Conservation (phyloP, 2,888 invertebrate genomes). For the Pelosia muscerda region DNA sequence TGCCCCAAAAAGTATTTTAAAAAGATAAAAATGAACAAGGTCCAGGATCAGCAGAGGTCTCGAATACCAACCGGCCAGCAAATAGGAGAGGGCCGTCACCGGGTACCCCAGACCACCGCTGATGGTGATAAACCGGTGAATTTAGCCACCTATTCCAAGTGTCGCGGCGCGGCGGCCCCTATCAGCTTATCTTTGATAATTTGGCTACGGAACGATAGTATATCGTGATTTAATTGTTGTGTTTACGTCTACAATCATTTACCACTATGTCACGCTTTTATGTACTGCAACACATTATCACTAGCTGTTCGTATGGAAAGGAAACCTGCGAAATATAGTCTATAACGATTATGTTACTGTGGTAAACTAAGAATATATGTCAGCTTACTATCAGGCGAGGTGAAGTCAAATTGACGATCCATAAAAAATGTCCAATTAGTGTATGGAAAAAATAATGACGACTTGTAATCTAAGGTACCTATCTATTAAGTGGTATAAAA, state of each 20-base stretch:
- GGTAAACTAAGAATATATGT: too few species aligned
- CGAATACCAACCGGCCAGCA: slow-evolving; percentile 84
- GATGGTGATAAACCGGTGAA: slow-evolving; percentile 77
- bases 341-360: too few species aligned
- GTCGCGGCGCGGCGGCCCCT: slow-evolving; percentile 60
- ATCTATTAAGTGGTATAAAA: too few species aligned
- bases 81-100: slow-evolving; percentile 64
- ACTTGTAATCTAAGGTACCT: too few species aligned
- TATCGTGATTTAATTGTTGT: slow-evolving; percentile 34
- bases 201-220: slow-evolving; percentile 51
- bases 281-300: neutral
- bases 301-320: neutral
- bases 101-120: slow-evolving; percentile 86
- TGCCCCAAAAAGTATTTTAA: slow-evolving; percentile 64
- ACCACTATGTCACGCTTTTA: neutral
- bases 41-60: slow-evolving; percentile 87
- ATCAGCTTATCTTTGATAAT: slow-evolving; percentile 77
- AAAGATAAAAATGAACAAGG: slow-evolving; percentile 80
- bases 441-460: too few species aligned
- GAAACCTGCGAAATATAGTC: neutral
- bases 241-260: slow-evolving; percentile 11
- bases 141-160: slow-evolving; percentile 63
- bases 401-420: too few species aligned
- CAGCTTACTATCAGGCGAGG: too few species aligned
- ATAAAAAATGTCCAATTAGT: too few species aligned